phyloP scores from a whole-genome alignment of 92 coral and sea anemone genomes.

The Porites evermanni region DNA sequence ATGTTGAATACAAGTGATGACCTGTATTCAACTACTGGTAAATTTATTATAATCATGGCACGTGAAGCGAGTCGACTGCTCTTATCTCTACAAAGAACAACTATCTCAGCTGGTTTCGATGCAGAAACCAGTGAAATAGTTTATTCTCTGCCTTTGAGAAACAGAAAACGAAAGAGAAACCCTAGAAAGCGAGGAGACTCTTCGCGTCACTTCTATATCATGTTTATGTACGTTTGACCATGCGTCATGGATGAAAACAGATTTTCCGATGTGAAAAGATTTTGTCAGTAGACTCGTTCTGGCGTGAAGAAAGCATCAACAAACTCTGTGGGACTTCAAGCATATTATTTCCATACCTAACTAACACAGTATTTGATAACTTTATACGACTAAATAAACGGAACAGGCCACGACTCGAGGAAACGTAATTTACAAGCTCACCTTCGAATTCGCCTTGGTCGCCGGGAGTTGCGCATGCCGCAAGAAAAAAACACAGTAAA shows the following conservation, averaged over 20 bases:
- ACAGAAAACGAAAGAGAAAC: not conserved
- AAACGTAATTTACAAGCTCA: not conserved
- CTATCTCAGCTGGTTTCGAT: conserved; percentile 5
- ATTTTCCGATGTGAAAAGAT: not conserved
- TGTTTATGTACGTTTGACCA: no score
- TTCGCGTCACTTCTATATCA: no score
- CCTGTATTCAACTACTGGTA: not conserved
- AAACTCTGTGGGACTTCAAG: not conserved
- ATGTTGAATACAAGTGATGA: conserved; percentile 16
- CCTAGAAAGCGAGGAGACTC: not conserved
- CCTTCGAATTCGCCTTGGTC: conserved; percentile 13
- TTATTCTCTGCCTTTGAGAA: not conserved
- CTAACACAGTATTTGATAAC: not conserved
- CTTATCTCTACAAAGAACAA: not conserved
- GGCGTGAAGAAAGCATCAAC: conserved; percentile 8
- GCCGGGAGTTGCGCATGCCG: not conserved
- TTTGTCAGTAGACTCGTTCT: conserved; percentile 16
- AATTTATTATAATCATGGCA: not conserved
- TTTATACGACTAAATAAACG: not conserved
- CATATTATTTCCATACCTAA: not conserved
- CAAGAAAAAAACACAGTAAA: conserved; percentile 5
- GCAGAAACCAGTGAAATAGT: not conserved
- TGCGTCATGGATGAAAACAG: not conserved
- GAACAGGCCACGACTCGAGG: not conserved
- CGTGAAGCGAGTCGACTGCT: conserved; percentile 3